A percentile compares a stretch with the other conserved stretches of the same genome.
These are phyloP conservation scores for Cromileptes altivelis DNA, from an alignment of 2,113 vertebrate species.

Conservation along the genomic window DNA sequence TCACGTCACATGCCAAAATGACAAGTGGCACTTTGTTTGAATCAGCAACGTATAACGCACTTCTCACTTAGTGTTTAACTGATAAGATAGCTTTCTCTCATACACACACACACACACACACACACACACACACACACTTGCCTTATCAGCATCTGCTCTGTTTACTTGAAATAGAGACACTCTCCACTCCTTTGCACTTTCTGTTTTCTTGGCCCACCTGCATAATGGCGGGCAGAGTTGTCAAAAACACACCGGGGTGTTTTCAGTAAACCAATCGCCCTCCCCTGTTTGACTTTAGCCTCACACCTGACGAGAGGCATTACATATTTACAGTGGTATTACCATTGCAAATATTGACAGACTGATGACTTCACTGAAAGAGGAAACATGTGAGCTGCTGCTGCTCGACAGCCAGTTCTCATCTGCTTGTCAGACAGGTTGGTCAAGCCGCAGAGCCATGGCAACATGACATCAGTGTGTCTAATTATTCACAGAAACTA, in stretches of 20 bases:
- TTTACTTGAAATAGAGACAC: conserved; percentile 61
- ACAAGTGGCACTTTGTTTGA: neutral
- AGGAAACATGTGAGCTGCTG: conserved; percentile 81
- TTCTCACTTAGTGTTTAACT: neutral
- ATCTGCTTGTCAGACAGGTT: conserved; percentile 78
- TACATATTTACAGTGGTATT: conserved; percentile 75
- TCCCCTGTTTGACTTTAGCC: conserved; percentile 36
- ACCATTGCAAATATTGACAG: conserved; percentile 84
- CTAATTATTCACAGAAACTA: conserved; percentile 52
- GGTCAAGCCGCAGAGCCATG: conserved; percentile 53
- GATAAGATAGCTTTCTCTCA: conserved; percentile 4
- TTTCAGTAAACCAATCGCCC: conserved; percentile 74
- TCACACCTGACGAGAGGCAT: conserved; percentile 48
- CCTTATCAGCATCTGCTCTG: conserved; percentile 49
- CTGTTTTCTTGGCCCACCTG: conserved; percentile 52
- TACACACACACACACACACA: conserved; percentile 38
- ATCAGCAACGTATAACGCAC: neutral
- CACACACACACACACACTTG: conserved; percentile 31
- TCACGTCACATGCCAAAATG: conserved; percentile 4
- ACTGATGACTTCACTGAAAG: conserved; percentile 79
- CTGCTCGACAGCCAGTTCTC: conserved; percentile 57
- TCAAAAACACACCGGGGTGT: conserved; percentile 63
- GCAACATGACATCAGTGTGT: conserved; percentile 57
- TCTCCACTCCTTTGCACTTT: conserved; percentile 50
- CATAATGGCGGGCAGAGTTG: conserved; percentile 45